A percentile compares a stretch with the other conserved stretches of the same genome.
Conservation (phyloP, 2,888 invertebrate species). For the Aleiodes testaceus region DNA sequence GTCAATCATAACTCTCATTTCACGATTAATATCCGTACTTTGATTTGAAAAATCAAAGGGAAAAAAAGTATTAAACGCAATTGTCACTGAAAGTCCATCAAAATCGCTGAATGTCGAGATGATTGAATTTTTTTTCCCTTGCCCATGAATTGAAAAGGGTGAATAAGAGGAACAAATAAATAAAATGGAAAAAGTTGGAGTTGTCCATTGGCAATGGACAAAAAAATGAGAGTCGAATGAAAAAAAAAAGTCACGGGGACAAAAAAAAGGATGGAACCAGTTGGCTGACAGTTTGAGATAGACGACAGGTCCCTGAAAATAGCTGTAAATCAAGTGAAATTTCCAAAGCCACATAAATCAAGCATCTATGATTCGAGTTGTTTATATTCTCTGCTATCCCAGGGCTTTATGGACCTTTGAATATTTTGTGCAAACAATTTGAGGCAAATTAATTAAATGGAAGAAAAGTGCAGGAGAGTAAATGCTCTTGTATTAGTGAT, state of each 20-base stretch:
- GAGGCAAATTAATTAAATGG: too few species aligned
- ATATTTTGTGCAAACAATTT: constrained; percentile 17
- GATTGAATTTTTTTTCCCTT: constrained; percentile 8
- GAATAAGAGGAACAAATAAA: background rate
- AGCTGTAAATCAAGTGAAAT: constrained; percentile 43
- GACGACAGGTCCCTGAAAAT: constrained; percentile 7
- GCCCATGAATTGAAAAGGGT: background rate
- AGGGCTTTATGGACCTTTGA: constrained; percentile 2
- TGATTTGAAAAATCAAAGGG: background rate
- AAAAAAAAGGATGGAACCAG: background rate
- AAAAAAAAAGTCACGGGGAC: constrained; percentile 12
- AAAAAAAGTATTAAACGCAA: background rate
- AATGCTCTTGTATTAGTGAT: background rate
- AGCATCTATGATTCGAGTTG: constrained; percentile 8
- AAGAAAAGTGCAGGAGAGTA: too few species aligned
- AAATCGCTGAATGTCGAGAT: constrained; percentile 17
- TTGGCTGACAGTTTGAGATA: constrained; percentile 17
- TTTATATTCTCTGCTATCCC: constrained; percentile 9
- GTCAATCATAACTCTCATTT: constrained; percentile 10
- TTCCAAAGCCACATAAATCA: constrained; percentile 47
- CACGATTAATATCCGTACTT: background rate
- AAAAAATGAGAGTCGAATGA: background rate
- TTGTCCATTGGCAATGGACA: background rate
- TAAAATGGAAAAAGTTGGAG: constrained; percentile 14
- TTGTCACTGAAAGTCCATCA: constrained; percentile 16